These are phyloP conservation scores for Pollimyrus isidori DNA, from an alignment of 2,113 vertebrate species.

Conservation along the genomic window DNA sequence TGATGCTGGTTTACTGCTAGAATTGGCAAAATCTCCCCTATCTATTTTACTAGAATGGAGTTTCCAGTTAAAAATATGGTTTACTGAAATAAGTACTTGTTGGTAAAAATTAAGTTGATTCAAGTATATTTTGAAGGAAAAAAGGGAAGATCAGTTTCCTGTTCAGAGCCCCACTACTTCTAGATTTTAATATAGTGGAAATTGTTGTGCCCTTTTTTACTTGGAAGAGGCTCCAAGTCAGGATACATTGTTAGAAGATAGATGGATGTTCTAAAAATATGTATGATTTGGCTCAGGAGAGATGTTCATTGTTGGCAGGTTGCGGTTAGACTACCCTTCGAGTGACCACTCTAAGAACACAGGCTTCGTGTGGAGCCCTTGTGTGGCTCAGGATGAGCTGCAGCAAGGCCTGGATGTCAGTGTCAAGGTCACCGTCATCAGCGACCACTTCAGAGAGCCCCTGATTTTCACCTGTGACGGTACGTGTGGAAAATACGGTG, in stretches of 20 bases:
- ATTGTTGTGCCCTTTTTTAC: neutral
- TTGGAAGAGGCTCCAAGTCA: neutral
- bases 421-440: conserved; percentile 80
- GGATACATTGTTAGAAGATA: neutral
- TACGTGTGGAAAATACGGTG: conserved; percentile 46
- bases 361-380: conserved; percentile 77
- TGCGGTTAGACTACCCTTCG: conserved; percentile 66
- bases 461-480: conserved; percentile 93
- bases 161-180: neutral
- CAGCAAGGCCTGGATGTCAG: conserved; percentile 72
- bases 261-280: neutral
- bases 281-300: neutral
- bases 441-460: conserved; percentile 71
- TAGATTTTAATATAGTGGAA: neutral
- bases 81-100: neutral
- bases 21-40: neutral
- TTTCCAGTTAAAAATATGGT: neutral
- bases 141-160: neutral
- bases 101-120: neutral
- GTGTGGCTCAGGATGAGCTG: conserved; percentile 68
- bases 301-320: conserved; percentile 46
- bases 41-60: neutral
- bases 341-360: conserved; percentile 57
- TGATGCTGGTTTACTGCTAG: neutral
- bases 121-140: neutral